phyloP scores from a whole-genome alignment of 2,888 invertebrate genomes.

The Stenodera caucasica region DNA sequence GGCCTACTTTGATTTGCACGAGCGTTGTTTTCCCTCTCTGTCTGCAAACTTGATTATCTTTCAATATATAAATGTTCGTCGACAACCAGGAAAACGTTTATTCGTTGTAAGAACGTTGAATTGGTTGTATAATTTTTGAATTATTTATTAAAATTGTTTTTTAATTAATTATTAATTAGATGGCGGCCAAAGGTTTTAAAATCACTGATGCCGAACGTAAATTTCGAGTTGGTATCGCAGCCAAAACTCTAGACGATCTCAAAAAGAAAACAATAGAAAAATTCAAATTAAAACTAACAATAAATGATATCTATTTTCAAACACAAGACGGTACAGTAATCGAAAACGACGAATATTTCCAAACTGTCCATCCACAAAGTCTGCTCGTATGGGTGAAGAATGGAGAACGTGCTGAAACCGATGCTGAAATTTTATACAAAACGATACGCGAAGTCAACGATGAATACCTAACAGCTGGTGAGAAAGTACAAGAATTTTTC shows the following conservation, averaged over 20 bases:
- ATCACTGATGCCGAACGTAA: conserved; percentile 69
- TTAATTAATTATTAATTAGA: conserved; percentile 34
- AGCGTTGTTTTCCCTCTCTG: conserved; percentile 18
- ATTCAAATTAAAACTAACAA: conserved; percentile 49
- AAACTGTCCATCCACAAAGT: conserved; percentile 73
- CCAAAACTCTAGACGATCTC: conserved; percentile 66
- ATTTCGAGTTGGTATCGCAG: conserved; percentile 72
- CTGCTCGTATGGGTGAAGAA: conserved; percentile 63
- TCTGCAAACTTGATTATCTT: not conserved
- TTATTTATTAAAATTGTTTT: not conserved
- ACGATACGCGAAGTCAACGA: conserved; percentile 69
- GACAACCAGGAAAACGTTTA: conserved; percentile 35
- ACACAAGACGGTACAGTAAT: conserved; percentile 69
- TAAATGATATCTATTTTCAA: conserved; percentile 49
- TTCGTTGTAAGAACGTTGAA: conserved; percentile 22
- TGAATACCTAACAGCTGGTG: conserved; percentile 70
- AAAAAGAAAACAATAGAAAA: conserved; percentile 70
- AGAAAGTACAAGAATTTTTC: conserved; percentile 73
- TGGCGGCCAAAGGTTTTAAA: conserved; percentile 70
- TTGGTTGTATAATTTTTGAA: conserved; percentile 21
- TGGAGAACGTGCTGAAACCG: conserved; percentile 56
- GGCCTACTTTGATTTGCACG: conserved; percentile 38
- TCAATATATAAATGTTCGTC: conserved; percentile 35
- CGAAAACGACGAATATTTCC: conserved; percentile 76
- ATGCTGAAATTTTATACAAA: conserved; percentile 72